A percentile compares a stretch with the other conserved stretches of the same genome.
These are phyloP conservation scores for Nomada lathburiana DNA, from an alignment of 2,888 invertebrate genomes.

Conservation along the genomic window DNA sequence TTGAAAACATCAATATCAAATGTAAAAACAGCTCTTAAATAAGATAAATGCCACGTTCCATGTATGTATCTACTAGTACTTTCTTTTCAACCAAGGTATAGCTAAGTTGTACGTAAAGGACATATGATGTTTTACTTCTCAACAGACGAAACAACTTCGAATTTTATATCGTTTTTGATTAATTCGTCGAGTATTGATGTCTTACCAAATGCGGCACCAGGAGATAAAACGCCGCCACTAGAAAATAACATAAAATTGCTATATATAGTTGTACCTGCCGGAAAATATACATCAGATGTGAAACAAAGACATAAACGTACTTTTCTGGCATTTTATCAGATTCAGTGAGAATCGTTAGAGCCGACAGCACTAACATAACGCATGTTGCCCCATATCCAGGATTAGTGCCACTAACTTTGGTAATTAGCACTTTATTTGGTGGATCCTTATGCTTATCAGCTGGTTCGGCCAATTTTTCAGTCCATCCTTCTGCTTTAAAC, in stretches of 20 bases:
- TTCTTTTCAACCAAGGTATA: not conserved
- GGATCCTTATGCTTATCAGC: slow-evolving; percentile 86
- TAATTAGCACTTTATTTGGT: slow-evolving; percentile 88
- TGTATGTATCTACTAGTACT: not conserved
- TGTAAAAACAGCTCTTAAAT: slow-evolving; percentile 37
- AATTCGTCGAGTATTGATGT: slow-evolving; percentile 92
- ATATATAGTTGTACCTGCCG: no score
- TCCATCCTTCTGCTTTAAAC: slow-evolving; percentile 93
- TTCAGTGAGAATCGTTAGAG: slow-evolving; percentile 91
- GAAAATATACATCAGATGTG: not conserved
- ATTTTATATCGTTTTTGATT: slow-evolving; percentile 89
- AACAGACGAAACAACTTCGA: slow-evolving; percentile 86
- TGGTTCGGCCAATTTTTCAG: slow-evolving; percentile 86
- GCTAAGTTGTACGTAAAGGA: not conserved
- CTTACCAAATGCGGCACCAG: slow-evolving; percentile 93
- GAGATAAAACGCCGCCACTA: slow-evolving; percentile 95
- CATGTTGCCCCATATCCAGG: slow-evolving; percentile 95
- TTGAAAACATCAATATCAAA: slow-evolving; percentile 44
- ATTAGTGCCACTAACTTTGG: slow-evolving; percentile 89
- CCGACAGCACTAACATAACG: slow-evolving; percentile 89
- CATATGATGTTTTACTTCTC: slow-evolving; percentile 64
- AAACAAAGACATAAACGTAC: slow-evolving; percentile 84
- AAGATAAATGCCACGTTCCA: slow-evolving; percentile 8
- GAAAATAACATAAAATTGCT: no score
- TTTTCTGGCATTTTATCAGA: slow-evolving; percentile 89